Percentiles rank a stretch among this genome's conserved stretches.
These are phyloP conservation scores for Acrocyrtus sp. DNA, from an alignment of 2,888 invertebrate genomes.

Conservation along the genomic window DNA sequence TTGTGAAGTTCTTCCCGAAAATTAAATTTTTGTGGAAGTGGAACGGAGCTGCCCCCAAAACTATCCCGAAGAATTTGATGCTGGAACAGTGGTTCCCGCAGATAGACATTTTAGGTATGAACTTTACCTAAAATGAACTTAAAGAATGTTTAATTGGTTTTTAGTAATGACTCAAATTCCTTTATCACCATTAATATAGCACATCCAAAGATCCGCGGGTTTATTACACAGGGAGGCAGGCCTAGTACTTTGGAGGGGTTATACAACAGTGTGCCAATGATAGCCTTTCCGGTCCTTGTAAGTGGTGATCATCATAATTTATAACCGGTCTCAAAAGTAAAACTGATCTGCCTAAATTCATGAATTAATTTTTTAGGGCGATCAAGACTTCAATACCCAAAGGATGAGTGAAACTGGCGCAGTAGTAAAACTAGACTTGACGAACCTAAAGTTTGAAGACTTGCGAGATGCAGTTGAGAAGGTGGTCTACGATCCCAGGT, in stretches of 20 bases:
- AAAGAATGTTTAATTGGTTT: too few relatives aligned
- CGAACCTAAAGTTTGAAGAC: constrained; percentile 11
- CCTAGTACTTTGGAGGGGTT: constrained; percentile 53
- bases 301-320: too few relatives aligned
- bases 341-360: too few relatives aligned
- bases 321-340: too few relatives aligned
- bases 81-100: constrained; percentile 62
- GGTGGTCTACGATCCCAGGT: constrained; percentile 28
- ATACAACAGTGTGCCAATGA: constrained; percentile 55
- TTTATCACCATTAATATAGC: too few relatives aligned
- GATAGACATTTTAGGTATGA: constrained; percentile 61
- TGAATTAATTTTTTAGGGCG: too few relatives aligned
- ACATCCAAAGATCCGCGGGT: constrained; percentile 29
- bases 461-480: constrained; percentile 26
- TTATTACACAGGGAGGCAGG: constrained; percentile 38
- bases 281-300: constrained; percentile 47
- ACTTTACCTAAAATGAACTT: too few relatives aligned
- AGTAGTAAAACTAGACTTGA: constrained; percentile 35
- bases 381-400: constrained; percentile 55
- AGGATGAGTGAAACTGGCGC: constrained; percentile 30
- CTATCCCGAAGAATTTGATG: constrained; percentile 60
- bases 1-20: constrained; percentile 31
- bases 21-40: constrained; percentile 63
- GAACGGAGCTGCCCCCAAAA: constrained; percentile 51
- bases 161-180: too few relatives aligned